Percentiles rank a stretch among this genome's conserved stretches.
These are phyloP conservation scores for Pseudochirops corinnae DNA, from an alignment of 2,797 vertebrate genomes.

Conservation along the genomic window DNA sequence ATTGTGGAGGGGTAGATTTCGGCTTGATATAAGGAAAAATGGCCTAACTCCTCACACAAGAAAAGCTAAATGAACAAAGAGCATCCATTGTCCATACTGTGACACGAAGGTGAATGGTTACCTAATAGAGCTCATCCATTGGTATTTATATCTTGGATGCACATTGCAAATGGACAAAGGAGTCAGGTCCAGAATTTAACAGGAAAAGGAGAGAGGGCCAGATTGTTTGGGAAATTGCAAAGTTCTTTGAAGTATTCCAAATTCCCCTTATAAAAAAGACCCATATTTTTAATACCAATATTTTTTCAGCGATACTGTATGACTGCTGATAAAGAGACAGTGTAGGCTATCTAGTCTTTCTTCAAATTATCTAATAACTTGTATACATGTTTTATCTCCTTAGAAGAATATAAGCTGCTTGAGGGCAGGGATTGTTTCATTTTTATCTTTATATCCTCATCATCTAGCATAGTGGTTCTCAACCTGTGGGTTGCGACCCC, in stretches of 20 bases:
- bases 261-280: not conserved
- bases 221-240: not conserved
- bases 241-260: not conserved
- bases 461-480: not conserved
- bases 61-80: not conserved
- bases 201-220: not conserved
- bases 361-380: not conserved
- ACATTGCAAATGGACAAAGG: not conserved
- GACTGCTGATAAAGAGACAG: not conserved
- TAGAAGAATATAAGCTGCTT: not conserved
- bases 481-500: too few species aligned
- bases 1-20: not conserved
- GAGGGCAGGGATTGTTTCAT: not conserved
- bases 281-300: not conserved
- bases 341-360: not conserved
- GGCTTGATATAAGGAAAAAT: not conserved
- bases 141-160: not conserved
- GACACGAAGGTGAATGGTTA: not conserved
- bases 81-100: not conserved
- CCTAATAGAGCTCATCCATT: not conserved
- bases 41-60: not conserved
- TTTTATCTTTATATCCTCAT: not conserved
- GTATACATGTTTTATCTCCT: not conserved
- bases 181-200: not conserved
- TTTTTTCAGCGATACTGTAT: not conserved